Percentiles rank a stretch among this genome's conserved stretches.
Conservation (phyloP, 1,140 invertebrate genomes). For the Brachionus rubens region DNA sequence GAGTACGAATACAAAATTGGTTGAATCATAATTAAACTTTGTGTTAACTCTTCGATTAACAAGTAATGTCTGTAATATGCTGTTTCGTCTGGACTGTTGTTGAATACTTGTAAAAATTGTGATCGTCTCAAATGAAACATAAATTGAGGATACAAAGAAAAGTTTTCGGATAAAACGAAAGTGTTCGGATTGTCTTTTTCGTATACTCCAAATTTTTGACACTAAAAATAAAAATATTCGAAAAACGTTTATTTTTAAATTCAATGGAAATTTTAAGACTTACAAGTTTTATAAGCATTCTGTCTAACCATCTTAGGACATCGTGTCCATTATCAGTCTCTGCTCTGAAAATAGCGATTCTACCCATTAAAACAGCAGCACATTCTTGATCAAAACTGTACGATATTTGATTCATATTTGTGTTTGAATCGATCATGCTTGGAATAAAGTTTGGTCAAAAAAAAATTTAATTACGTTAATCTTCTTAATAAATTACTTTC, state of each 20-base stretch:
- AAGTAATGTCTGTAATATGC: slow-evolving; percentile 83
- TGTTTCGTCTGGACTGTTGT: slow-evolving; percentile 99
- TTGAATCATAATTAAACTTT: slow-evolving; percentile 98
- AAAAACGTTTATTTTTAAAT: neutral
- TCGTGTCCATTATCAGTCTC: slow-evolving; percentile 93
- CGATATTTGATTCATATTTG: slow-evolving; percentile 65
- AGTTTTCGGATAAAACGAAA: slow-evolving; percentile 91
- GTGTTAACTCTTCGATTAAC: slow-evolving; percentile 79
- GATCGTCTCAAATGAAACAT: slow-evolving; percentile 98
- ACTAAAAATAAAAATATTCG: slow-evolving; percentile 64
- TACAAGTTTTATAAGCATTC: slow-evolving; percentile 81
- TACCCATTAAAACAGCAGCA: slow-evolving; percentile 90
- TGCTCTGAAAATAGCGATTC: slow-evolving; percentile 89
- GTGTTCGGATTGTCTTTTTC: slow-evolving; percentile 93
- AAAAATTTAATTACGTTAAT: too few relatives aligned
- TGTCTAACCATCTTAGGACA: slow-evolving; percentile 93
- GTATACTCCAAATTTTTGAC: slow-evolving; percentile 98
- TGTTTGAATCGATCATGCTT: slow-evolving; percentile 66
- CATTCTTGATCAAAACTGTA: slow-evolving; percentile 97
- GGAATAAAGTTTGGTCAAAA: too few relatives aligned
- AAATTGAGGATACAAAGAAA: slow-evolving; percentile 96
- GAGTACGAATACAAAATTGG: slow-evolving; percentile 97
- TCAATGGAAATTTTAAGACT: neutral
- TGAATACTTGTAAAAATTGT: slow-evolving; percentile 99
- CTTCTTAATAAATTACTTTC: slow-evolving; percentile 68